Conservation (phyloP, 2,888 invertebrate genomes). For the Urechis unicinctus region DNA sequence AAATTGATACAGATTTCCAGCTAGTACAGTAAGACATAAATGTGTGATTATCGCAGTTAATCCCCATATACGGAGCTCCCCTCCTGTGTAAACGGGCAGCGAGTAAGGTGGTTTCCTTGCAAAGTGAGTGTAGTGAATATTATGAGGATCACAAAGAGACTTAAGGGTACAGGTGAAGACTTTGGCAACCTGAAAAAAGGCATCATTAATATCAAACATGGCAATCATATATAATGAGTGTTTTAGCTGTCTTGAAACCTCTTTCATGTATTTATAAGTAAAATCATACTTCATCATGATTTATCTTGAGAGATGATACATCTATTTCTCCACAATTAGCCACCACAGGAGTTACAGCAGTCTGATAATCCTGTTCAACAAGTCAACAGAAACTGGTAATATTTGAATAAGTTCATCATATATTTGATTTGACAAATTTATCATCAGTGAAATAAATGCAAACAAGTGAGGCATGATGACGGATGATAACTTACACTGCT, state of each 20-base stretch:
- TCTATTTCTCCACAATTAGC: constrained; percentile 14
- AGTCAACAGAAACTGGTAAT: too few relatives aligned
- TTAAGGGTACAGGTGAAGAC: constrained; percentile 11
- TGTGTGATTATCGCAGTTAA: constrained; percentile 47
- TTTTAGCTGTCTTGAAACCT: too few relatives aligned
- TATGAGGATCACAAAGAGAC: constrained; percentile 11
- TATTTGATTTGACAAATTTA: too few relatives aligned
- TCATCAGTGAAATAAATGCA: too few relatives aligned
- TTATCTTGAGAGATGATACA: constrained; percentile 4
- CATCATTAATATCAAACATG: neutral
- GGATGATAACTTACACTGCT: neutral
- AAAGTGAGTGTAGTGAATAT: constrained; percentile 8
- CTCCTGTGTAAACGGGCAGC: constrained; percentile 13
- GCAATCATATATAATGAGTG: neutral
- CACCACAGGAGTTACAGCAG: constrained; percentile 12
- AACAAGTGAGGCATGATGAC: neutral
- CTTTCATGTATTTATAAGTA: neutral
- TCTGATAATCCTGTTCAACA: constrained; percentile 9
- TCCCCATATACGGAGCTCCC: constrained; percentile 44
- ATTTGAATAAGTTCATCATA: too few relatives aligned
- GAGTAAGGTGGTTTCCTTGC: constrained; percentile 1
- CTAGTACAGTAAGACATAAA: constrained; percentile 31
- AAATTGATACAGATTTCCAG: constrained; percentile 31
- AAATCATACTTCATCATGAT: constrained; percentile 13
- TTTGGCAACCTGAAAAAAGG: constrained; percentile 13